A percentile compares a stretch with the other conserved stretches of the same genome.
These are phyloP conservation scores for Caenorhabditis zanzibari DNA, from an alignment of 2,888 invertebrate genomes.

Conservation along the genomic window DNA sequence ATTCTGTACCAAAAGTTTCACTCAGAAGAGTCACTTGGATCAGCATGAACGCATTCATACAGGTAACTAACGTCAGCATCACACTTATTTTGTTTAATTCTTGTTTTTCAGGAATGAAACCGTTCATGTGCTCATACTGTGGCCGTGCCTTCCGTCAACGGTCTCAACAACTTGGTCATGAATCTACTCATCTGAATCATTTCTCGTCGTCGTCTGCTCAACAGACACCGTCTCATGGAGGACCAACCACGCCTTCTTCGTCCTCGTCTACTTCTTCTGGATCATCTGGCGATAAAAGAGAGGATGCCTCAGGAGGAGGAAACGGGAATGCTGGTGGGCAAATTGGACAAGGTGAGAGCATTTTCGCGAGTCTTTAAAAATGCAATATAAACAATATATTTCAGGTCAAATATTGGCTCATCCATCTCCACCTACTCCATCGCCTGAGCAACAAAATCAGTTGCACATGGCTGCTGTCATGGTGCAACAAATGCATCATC, in stretches of 20 bases:
- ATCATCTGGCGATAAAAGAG: constrained; percentile 15
- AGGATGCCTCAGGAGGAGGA: neutral
- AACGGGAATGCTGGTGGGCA: neutral
- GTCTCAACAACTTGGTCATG: constrained; percentile 82
- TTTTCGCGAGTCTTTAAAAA: too few relatives aligned
- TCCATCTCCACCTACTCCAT: constrained; percentile 57
- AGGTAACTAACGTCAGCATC: constrained; percentile 59
- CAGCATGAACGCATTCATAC: constrained; percentile 83
- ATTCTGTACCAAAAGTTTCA: constrained; percentile 82
- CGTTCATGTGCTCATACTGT: constrained; percentile 79
- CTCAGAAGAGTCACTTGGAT: constrained; percentile 82
- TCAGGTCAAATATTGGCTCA: constrained; percentile 26
- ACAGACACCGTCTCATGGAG: constrained; percentile 16
- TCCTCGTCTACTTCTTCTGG: constrained; percentile 36
- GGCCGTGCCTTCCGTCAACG: constrained; percentile 81
- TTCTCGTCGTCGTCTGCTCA: constrained; percentile 29
- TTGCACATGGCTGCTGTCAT: constrained; percentile 41
- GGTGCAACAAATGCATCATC: constrained; percentile 44
- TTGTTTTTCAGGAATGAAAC: constrained; percentile 78
- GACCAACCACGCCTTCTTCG: constrained; percentile 38
- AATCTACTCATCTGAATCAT: constrained; percentile 63
- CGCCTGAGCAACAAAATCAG: constrained; percentile 48
- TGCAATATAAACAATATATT: neutral
- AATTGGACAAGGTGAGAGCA: neutral
- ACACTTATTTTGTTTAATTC: neutral